Conservation (phyloP, 2,113 vertebrate genomes). For the Alectura lathami region DNA sequence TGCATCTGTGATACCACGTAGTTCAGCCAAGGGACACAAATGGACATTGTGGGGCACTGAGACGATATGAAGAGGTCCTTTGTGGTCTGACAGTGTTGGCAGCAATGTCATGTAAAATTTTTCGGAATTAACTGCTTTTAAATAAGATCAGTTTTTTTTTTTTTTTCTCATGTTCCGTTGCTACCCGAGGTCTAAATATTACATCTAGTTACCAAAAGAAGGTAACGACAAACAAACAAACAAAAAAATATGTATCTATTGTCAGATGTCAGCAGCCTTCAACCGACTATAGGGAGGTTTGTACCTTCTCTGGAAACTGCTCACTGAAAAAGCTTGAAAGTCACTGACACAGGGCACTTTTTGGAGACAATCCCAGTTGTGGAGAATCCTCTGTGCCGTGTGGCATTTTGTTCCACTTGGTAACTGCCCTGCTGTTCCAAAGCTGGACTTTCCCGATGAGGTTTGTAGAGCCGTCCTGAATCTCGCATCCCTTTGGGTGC, state of each 20-base stretch:
- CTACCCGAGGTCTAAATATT: background rate
- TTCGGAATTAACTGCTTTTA: background rate
- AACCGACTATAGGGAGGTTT: background rate
- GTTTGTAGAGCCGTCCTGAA: background rate
- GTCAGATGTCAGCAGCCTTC: background rate
- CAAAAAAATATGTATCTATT: background rate
- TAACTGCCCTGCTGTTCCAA: background rate
- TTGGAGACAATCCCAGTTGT: background rate
- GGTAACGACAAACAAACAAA: background rate
- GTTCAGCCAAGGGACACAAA: background rate
- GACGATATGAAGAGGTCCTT: background rate
- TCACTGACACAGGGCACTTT: background rate
- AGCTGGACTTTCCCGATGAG: background rate
- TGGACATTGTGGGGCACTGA: background rate
- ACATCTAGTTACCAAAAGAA: background rate
- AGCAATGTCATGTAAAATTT: background rate
- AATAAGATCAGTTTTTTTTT: background rate
- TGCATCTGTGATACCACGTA: too few species aligned
- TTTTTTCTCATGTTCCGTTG: background rate
- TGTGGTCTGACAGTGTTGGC: background rate
- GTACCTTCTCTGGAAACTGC: background rate
- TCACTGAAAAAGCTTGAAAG: background rate
- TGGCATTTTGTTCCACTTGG: background rate
- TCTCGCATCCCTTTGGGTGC: background rate
- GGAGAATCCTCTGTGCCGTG: background rate